Evolutionary conservation across 2,888 invertebrate genomes (phyloP), one percentile per base, ranked within the genome.

Genomic region (Amphipyra tragopoginis): DNA sequence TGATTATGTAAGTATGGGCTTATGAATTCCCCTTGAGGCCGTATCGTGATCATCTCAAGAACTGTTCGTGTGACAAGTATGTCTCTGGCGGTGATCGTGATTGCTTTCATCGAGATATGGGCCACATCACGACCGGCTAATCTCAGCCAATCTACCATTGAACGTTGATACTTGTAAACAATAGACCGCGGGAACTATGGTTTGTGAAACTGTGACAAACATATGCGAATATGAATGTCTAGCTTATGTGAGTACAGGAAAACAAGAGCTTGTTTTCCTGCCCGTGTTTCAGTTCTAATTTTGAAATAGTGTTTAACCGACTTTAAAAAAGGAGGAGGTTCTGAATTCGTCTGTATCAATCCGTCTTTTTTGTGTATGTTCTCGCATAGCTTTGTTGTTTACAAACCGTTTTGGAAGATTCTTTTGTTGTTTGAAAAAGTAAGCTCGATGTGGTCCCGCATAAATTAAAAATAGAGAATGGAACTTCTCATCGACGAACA

Each of bases 71-170:
- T 85, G 85, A 86, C 86, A 82, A 80, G 76, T 78, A 65, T 78
- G 82, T 81, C 84, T 79, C 77, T 62, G 73, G 63, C 74, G 71
- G 73, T 72, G 79, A 81, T 90, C 91, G 91, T 92, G 91, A 87
- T 88, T 75, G 88, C 89, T 91, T 92, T 90, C 90, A 91, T 90
- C 90, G 82, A 80, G 91, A 90, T 91, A 90, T 80, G 84, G 77
- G 64, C 81, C 82, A 83, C 85, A 84, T 89, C 89, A 89, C 89
- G 90, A 89, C 75, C 66, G 74, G 68, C 69, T 86, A 85, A 87
- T 86, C 85, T 83, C 67, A 71, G 71, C 80, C 75, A 79, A 86
- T 86, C 86, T 86, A 59, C 75, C 73, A 77, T 79, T 78, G 69
- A 79, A 67, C 66, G 77, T 65, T 75, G 62, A 55, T 71, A 52